These are phyloP conservation scores for Coreius guichenoti DNA, from an alignment of 2,797 vertebrate species.

Conservation along the genomic window DNA sequence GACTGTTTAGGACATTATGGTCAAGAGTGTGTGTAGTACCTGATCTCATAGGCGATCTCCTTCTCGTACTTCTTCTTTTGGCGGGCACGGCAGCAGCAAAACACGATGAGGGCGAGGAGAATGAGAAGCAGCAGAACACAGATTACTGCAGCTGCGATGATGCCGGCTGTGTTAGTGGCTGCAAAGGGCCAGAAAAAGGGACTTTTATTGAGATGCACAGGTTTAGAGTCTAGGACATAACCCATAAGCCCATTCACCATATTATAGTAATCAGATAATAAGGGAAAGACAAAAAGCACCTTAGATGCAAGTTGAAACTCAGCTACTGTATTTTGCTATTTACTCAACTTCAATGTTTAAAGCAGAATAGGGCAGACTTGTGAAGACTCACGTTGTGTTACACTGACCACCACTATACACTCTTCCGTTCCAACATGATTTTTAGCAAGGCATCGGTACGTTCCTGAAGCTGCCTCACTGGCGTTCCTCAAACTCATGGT, in stretches of 20 bases:
- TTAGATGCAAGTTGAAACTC: background rate
- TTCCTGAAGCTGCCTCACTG: constrained; percentile 83
- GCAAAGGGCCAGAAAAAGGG: constrained; percentile 55
- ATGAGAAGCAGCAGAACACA: constrained; percentile 84
- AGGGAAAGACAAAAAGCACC: background rate
- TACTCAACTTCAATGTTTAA: background rate
- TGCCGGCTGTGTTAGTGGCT: constrained; percentile 89
- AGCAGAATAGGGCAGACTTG: background rate
- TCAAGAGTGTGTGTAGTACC: constrained; percentile 73
- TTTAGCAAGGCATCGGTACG: constrained; percentile 82
- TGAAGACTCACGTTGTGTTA: constrained; percentile 88
- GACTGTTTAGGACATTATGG: background rate
- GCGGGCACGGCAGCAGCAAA: constrained; percentile 88
- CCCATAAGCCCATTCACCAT: background rate
- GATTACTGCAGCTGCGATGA: constrained; percentile 86
- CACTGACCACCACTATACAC: constrained; percentile 81
- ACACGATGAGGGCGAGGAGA: constrained; percentile 84
- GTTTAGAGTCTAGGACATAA: background rate
- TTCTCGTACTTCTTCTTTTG: constrained; percentile 96
- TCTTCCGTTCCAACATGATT: constrained; percentile 89
- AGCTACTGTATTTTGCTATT: background rate
- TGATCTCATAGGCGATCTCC: constrained; percentile 96
- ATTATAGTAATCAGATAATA: background rate
- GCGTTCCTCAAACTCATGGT: constrained; percentile 87
- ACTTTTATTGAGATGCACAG: background rate